phyloP scores from a whole-genome alignment of 1,140 invertebrate genomes.

The Aethina tumida region DNA sequence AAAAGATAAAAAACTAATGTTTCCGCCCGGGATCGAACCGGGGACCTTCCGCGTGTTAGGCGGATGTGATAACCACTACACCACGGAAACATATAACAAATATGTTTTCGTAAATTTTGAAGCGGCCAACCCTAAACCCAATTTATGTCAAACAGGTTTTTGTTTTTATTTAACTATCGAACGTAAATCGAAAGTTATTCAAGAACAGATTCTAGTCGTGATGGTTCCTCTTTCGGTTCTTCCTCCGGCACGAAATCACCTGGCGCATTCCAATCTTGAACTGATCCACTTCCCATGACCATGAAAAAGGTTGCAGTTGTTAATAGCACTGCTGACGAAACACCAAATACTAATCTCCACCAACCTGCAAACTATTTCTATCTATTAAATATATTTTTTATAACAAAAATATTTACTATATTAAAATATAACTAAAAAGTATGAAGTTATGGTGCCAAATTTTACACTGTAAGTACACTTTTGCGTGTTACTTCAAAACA shows the following conservation, averaged over 20 bases:
- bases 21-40: constrained; percentile 35
- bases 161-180: too few relatives aligned
- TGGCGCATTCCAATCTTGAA: constrained; percentile 44
- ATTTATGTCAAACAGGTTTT: too few relatives aligned
- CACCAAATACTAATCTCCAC: constrained; percentile 47
- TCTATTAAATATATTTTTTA: constrained; percentile 6
- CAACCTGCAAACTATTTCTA: constrained; percentile 43
- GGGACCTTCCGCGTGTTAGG: constrained; percentile 38
- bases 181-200: constrained; percentile 28
- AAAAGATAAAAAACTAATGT: constrained; percentile 32
- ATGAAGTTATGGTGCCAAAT: too few relatives aligned
- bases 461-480: too few relatives aligned
- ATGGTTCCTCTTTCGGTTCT: constrained; percentile 30
- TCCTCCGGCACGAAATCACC: constrained; percentile 27
- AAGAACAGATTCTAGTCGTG: constrained; percentile 31
- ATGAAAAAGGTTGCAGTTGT: constrained; percentile 44
- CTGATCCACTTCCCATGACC: constrained; percentile 44
- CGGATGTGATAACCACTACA: constrained; percentile 37
- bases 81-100: constrained; percentile 35
- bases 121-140: too few relatives aligned
- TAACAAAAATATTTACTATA: neutral
- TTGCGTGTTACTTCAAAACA: too few relatives aligned
- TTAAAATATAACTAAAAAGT: too few relatives aligned
- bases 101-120: too few relatives aligned
- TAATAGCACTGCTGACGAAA: constrained; percentile 43